Evolutionary conservation across 2,888 invertebrate species (phyloP).

Genomic region (Venusia cambrica): DNA sequence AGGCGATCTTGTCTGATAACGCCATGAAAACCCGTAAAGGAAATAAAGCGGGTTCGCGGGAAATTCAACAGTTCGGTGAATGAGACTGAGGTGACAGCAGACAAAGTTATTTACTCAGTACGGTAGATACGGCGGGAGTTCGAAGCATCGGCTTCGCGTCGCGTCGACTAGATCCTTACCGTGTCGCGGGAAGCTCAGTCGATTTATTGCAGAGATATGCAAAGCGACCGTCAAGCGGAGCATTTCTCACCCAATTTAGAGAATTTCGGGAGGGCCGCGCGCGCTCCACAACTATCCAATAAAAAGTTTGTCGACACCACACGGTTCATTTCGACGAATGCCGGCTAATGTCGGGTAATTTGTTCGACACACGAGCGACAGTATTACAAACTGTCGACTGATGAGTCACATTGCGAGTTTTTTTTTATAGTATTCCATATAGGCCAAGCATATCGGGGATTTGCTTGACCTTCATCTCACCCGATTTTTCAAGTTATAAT

Average conservation of each 20-base stretch:
- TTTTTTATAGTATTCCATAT: too few relatives aligned
- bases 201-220: constrained; percentile 59
- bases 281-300: constrained; percentile 39
- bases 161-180: constrained; percentile 31
- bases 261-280: constrained; percentile 38
- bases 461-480: too few relatives aligned
- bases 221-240: constrained; percentile 52
- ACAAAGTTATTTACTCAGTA: constrained; percentile 43
- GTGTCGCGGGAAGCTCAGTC: constrained; percentile 39
- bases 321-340: constrained; percentile 37
- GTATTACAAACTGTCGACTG: constrained; percentile 39
- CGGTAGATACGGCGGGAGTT: constrained; percentile 29
- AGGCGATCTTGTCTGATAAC: constrained; percentile 50
- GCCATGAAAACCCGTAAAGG: constrained; percentile 41
- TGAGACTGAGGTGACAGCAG: constrained; percentile 30
- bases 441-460: too few relatives aligned
- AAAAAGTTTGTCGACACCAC: constrained; percentile 51
- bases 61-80: constrained; percentile 27
- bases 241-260: constrained; percentile 63
- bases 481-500: too few relatives aligned
- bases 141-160: constrained; percentile 24
- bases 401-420: constrained; percentile 45
- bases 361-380: constrained; percentile 44
- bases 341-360: constrained; percentile 45
- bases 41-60: constrained; percentile 33